phyloP scores from a whole-genome alignment of 2,888 invertebrate genomes.

The Leucophenga maculata region DNA sequence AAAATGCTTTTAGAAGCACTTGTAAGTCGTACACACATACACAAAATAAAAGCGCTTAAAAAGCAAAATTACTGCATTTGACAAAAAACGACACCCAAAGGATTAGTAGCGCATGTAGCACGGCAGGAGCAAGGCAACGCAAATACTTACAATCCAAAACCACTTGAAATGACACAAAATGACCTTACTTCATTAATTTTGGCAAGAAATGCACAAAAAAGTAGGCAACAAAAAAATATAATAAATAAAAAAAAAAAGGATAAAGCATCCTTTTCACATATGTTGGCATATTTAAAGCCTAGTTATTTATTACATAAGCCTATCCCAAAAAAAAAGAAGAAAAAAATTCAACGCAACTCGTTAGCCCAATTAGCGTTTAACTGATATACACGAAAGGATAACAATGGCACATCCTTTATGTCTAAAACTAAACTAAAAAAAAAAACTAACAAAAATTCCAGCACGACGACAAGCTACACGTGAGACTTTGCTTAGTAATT shows the following conservation, averaged over 20 bases:
- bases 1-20: neutral
- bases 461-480: no score
- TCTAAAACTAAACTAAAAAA: no score
- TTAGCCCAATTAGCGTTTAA: conserved; percentile 16
- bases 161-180: conserved; percentile 22
- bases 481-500: no score
- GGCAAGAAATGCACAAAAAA: neutral
- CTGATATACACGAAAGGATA: no score
- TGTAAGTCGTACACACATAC: neutral
- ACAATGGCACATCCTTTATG: neutral
- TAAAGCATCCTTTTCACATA: conserved; percentile 13
- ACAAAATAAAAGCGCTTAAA: conserved; percentile 47
- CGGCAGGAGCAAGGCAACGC: neutral
- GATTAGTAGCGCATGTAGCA: conserved; percentile 37
- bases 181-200: conserved; percentile 24
- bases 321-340: neutral
- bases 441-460: no score
- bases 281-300: conserved; percentile 11
- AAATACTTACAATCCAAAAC: neutral
- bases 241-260: conserved; percentile 1
- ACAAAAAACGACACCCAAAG: conserved; percentile 45
- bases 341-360: neutral
- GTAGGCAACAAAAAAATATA: neutral
- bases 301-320: neutral
- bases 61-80: conserved; percentile 42